Percentiles rank a stretch among this genome's conserved stretches.
phyloP scores from a whole-genome alignment of 2,888 invertebrate species.

The Dryocosmus kuriphilus region DNA sequence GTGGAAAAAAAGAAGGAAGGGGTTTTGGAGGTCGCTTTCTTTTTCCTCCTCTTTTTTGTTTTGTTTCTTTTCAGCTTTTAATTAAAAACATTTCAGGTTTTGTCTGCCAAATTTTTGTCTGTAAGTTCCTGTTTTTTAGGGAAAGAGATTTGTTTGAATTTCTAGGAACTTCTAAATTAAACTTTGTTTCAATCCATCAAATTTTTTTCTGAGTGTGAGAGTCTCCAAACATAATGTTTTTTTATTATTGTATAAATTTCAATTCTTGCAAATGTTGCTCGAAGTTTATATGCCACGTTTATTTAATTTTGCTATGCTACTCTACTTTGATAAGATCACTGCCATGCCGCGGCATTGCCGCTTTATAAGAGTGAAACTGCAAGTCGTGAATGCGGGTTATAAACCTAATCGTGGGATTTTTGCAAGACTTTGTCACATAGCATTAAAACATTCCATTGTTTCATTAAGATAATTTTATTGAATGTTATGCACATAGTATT shows the following conservation, averaged over 20 bases:
- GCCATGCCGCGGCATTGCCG: too few species aligned
- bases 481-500: not conserved
- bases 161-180: too few species aligned
- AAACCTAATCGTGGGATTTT: slow-evolving; percentile 23
- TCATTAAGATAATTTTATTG: not conserved
- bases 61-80: too few species aligned
- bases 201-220: not conserved
- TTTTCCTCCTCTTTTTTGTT: too few species aligned
- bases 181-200: too few species aligned
- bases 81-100: too few species aligned
- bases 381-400: slow-evolving; percentile 1
- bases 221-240: not conserved
- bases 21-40: too few species aligned
- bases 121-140: too few species aligned
- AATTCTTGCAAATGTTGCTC: not conserved
- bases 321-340: not conserved
- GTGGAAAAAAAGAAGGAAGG: too few species aligned
- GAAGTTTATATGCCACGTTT: not conserved
- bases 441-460: slow-evolving; percentile 4
- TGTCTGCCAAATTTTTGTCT: too few species aligned
- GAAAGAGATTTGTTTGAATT: too few species aligned
- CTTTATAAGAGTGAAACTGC: slow-evolving; percentile 16
- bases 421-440: slow-evolving; percentile 6
- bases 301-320: not conserved
- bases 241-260: not conserved